Conservation (phyloP, 2,797 vertebrate genomes). For the Alouatta caraya region DNA sequence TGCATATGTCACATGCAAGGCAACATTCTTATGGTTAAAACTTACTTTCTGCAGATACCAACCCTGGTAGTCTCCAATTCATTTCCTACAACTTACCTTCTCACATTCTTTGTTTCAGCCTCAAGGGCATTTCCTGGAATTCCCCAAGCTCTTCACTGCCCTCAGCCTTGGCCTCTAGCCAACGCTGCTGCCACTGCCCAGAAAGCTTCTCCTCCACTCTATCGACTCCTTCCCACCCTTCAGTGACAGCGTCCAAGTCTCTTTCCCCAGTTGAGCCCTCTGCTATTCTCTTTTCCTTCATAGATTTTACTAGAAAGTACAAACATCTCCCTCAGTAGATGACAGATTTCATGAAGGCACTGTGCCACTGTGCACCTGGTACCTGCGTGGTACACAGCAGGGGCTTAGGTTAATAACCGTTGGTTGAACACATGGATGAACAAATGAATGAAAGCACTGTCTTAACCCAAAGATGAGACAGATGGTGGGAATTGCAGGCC, state of each 20-base stretch:
- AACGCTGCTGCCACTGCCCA: not conserved
- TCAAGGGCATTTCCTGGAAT: constrained; percentile 23
- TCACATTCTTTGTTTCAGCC: not conserved
- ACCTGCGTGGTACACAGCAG: not conserved
- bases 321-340: not conserved
- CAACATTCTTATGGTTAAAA: not conserved
- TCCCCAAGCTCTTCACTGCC: not conserved
- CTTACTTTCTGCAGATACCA: not conserved
- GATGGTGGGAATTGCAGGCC: not conserved
- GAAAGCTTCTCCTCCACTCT: not conserved
- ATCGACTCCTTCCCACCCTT: not conserved
- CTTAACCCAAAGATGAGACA: not conserved
- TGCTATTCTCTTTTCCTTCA: not conserved
- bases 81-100: not conserved
- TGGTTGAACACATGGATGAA: not conserved
- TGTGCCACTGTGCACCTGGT: too few relatives aligned
- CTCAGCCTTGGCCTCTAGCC: not conserved
- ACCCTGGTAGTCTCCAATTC: not conserved
- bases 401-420: not conserved
- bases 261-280: not conserved
- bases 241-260: not conserved
- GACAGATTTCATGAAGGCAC: not conserved
- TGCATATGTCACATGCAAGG: not conserved
- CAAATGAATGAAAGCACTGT: not conserved
- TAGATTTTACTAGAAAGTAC: not conserved